Base-by-base conservation (phyloP, 2,797 vertebrate species). In the Acanthurus tractus region DNA sequence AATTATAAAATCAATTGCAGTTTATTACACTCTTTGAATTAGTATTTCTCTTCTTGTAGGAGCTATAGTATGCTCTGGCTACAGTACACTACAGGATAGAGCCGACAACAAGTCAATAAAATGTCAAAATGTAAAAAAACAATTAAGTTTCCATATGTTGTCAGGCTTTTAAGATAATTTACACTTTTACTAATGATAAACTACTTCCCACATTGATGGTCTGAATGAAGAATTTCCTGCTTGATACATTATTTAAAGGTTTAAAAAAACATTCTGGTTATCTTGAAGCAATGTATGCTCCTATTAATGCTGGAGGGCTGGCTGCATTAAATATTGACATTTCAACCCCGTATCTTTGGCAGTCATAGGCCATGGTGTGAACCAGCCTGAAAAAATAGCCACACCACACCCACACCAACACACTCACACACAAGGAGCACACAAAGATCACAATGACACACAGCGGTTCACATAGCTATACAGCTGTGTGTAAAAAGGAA, bases 11-110 rank as follows among this genome's bases (percentile, higher is more conserved):
- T 13, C 12, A 42, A 42, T 42, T 12, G 11, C 10, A 23, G 48
- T 66, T n/a, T 70, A 34, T 36, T 36, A 56, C 11, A 4, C 40
- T 70, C n/a, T 70, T 52, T 40, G 29, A 52, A 46, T 50, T 55
- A 70, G 83, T 83, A 81, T 83, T 72, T 76, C 38, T 70, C 53
- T 59, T 81, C 22, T 44, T 23, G 66, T 55, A 77, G 80, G 48
- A 72, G 56, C 48, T 34, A 6, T 34, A 34, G 29, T 59, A 29
- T 76, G 61, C 63, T 20, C 65, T 83, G 82, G 78, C 56, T n/a
- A 3, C 38, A n/a, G 18, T 63, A 63, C 78, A 78, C 56, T 9
- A 55, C 8, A 54, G 61, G 44, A 44, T 44, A 74, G 50, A 55
- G 63, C 38, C 25, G 63, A 36, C 36, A 63, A 25, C 58, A 72